Evolutionary conservation across 2,888 invertebrate genomes (phyloP).

Genomic region (Chalcis sispes): DNA sequence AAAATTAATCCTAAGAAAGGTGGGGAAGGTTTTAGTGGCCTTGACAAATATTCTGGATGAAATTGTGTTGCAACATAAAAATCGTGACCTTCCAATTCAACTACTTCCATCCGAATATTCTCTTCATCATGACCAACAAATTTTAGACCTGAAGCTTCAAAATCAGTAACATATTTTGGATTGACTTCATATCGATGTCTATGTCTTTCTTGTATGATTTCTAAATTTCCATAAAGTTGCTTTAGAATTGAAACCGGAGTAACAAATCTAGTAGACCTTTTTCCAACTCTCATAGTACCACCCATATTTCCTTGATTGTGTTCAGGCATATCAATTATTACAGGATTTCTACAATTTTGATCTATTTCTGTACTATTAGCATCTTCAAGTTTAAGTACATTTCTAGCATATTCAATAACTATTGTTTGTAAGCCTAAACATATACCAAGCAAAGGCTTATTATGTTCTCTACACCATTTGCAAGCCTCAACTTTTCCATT

Average conservation of each 20-base stretch:
- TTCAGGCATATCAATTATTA: constrained; percentile 99
- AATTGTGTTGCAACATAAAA: constrained; percentile 98
- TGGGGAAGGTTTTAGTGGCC: constrained; percentile 94
- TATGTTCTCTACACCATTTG: constrained; percentile 93
- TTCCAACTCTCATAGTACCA: constrained; percentile 99
- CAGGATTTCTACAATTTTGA: constrained; percentile 83
- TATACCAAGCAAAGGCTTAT: constrained; percentile 95
- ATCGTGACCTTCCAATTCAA: constrained; percentile 90
- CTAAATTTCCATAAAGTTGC: constrained; percentile 86
- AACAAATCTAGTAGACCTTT: constrained; percentile 88
- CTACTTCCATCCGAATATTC: constrained; percentile 95
- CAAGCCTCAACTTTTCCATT: constrained; percentile 97
- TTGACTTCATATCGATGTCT: constrained; percentile 99
- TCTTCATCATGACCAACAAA: constrained; percentile 92
- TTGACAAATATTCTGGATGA: constrained; percentile 97
- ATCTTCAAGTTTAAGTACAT: constrained; percentile 84
- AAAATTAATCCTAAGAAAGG: constrained; percentile 96
- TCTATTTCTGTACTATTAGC: constrained; percentile 94
- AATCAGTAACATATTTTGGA: constrained; percentile 86
- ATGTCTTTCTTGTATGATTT: constrained; percentile 94
- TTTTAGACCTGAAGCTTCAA: constrained; percentile 89
- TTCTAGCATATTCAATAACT: constrained; percentile 95
- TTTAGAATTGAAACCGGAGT: constrained; percentile 80
- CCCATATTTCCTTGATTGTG: constrained; percentile 95
- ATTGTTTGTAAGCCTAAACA: constrained; percentile 99